Percentiles rank a stretch among this genome's conserved stretches.
Evolutionary conservation across 2,797 vertebrate genomes (phyloP).

Genomic region (Propithecus perrieri): DNA sequence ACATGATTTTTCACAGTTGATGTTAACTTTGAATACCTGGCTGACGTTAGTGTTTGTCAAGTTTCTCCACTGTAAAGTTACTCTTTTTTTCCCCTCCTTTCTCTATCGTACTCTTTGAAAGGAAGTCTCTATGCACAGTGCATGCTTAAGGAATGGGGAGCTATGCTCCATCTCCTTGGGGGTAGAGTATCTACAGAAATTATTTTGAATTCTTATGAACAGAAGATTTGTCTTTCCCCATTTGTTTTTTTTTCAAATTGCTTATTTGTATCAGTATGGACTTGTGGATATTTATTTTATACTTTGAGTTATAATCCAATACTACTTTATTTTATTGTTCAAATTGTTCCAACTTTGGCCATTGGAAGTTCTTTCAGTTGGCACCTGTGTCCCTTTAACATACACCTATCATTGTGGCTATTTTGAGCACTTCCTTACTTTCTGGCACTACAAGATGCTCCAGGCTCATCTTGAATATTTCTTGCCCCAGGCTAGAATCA

Average conservation of each 20-base stretch:
- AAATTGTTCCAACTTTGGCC: background rate
- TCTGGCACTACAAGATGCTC: background rate
- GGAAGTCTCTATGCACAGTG: background rate
- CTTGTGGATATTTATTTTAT: background rate
- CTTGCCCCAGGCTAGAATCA: background rate
- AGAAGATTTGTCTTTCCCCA: background rate
- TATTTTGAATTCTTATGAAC: background rate
- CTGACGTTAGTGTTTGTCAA: background rate
- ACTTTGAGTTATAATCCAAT: background rate
- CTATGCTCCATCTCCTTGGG: background rate
- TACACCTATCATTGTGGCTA: background rate
- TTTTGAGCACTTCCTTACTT: background rate
- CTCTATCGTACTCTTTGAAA: background rate
- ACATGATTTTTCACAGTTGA: background rate
- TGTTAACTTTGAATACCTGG: background rate
- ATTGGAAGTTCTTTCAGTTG: background rate
- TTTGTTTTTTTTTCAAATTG: background rate
- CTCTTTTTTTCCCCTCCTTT: background rate
- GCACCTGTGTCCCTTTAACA: background rate
- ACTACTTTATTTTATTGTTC: background rate
- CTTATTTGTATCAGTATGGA: background rate
- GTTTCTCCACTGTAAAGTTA: background rate
- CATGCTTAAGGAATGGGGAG: background rate
- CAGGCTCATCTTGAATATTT: background rate
- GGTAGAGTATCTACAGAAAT: background rate